Evolutionary conservation across 2,888 invertebrate genomes (phyloP).

Genomic region (Muscina levida): DNA sequence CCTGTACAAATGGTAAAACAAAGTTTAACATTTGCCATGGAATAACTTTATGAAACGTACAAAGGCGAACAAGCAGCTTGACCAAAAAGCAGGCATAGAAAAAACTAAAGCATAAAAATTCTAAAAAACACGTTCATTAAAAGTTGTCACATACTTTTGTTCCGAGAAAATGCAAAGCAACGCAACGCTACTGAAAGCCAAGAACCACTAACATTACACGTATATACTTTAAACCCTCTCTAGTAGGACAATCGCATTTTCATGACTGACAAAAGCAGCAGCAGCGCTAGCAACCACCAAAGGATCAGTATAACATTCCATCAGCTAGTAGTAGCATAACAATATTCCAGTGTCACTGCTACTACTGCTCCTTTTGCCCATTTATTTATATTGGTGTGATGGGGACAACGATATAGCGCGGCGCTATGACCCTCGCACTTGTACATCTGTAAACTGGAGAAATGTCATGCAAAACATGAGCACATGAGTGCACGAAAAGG

Average conservation of each 20-base stretch:
- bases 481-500: not conserved
- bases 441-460: not conserved
- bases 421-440: no score
- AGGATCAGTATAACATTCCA: not conserved
- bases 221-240: no score
- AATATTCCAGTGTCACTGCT: no score
- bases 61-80: not conserved
- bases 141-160: constrained; percentile 21
- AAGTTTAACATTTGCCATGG: not conserved
- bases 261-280: not conserved
- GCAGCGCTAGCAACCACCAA: not conserved
- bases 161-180: not conserved
- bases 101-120: not conserved
- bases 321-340: not conserved
- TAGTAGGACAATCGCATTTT: no score
- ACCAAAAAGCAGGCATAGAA: not conserved
- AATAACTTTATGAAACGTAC: not conserved
- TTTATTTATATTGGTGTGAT: not conserved
- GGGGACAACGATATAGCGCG: not conserved
- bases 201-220: no score
- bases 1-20: not conserved
- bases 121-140: constrained; percentile 12
- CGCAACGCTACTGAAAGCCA: not conserved
- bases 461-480: not conserved
- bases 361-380: constrained; percentile 6